A percentile compares a stretch with the other conserved stretches of the same genome.
Conservation (phyloP, 2,113 vertebrate genomes). For the Scolopax mira region DNA sequence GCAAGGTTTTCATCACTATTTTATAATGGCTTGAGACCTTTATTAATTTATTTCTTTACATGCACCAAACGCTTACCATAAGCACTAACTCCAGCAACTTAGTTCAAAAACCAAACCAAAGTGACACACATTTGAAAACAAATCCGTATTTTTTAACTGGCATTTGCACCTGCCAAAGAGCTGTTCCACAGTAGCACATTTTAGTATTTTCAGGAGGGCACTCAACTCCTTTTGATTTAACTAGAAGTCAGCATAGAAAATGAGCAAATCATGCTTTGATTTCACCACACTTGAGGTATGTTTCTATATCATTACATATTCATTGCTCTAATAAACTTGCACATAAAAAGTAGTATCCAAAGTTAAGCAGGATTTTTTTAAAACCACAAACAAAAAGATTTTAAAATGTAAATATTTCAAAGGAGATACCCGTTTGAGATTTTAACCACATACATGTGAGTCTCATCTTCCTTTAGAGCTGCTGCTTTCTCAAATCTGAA, state of each 20-base stretch:
- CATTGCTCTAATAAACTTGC: not conserved
- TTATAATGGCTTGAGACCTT: not conserved
- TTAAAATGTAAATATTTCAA: not conserved
- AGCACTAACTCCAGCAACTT: not conserved
- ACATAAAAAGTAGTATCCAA: not conserved
- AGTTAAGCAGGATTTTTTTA: not conserved
- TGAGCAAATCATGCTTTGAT: not conserved
- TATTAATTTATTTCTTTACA: not conserved
- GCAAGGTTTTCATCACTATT: not conserved
- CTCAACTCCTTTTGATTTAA: not conserved
- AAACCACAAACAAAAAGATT: not conserved
- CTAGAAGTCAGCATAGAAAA: not conserved
- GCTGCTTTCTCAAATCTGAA: not conserved
- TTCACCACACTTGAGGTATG: not conserved
- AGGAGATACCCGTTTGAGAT: not conserved
- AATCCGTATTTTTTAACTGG: not conserved
- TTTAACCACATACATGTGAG: not conserved
- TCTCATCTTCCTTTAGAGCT: not conserved
- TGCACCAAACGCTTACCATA: not conserved
- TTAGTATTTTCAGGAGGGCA: not conserved
- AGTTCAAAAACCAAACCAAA: not conserved
- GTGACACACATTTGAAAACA: not conserved
- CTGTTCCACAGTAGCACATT: not conserved
- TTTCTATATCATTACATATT: not conserved
- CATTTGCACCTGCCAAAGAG: not conserved